Evolutionary conservation across 2,888 invertebrate genomes (phyloP), one percentile per base, ranked within the genome.

Genomic region (Agrochola macilenta): DNA sequence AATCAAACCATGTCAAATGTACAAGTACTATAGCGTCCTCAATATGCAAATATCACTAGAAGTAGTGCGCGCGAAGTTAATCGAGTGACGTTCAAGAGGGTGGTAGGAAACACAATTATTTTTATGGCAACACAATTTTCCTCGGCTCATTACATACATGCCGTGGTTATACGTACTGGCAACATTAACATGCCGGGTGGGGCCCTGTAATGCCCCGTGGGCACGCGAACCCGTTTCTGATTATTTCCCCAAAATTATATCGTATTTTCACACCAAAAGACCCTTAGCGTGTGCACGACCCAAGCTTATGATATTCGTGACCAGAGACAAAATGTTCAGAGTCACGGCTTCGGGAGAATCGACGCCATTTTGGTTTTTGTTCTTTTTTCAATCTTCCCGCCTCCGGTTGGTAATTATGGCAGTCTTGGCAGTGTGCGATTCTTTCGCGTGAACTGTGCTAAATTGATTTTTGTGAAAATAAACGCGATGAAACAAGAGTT

Each of bases 71-170:
- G 71, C 83, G 86, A 83, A 86, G 89, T 89, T 93, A 94, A 93
- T 93, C 94, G 92, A 93, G 91, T 92, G 92, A 92, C 92, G 91
- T 90, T 91, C 88, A 91, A 92, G 89, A 91, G 90, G 90, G 92
- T 92, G 94, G 93, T 92, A 93, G 94, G 91, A 94, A 96, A 95
- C 94, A 94, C 95, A 94, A 96, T 96, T 96, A 96, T 96, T 96
- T 96, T 96, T 96, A 96, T 96, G 94, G 96, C 96, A 95, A 95
- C 96, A 96, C 96, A 96, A 96, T 96, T 96, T 96, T 95, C 95
- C 94, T 93, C 93, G 95, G 95, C 95, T 96, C 96, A 96, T 96
- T 96, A 96, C 95, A 94, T 95, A 95, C 95, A 95, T 93, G 95
- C 95, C 93, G 93, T 93, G 89, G 93, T 92, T 95, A 94, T 93